These are phyloP conservation scores for Cyanoderma ruficeps DNA, from an alignment of 2,113 vertebrate species.

Conservation along the genomic window DNA sequence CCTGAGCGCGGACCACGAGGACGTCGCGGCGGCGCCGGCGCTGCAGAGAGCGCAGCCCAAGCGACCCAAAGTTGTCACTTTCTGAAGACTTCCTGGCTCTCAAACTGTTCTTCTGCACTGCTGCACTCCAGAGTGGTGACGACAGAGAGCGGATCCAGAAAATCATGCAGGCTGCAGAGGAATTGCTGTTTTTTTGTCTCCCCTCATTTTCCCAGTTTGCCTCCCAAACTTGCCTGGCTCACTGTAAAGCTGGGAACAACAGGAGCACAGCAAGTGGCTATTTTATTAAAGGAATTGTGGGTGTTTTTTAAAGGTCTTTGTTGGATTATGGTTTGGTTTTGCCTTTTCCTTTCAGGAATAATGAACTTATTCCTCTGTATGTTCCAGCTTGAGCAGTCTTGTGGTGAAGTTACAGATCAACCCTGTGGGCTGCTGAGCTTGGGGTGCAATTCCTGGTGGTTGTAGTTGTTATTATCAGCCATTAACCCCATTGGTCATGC, in stretches of 20 bases:
- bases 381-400: not conserved
- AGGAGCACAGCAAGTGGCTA: not conserved
- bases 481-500: not conserved
- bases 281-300: not conserved
- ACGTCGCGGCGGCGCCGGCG: slow-evolving; percentile 73
- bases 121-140: not conserved
- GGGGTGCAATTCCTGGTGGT: rapidly evolving
- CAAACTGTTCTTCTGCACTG: not conserved
- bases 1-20: slow-evolving; percentile 93
- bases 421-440: not conserved
- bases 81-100: slow-evolving; percentile 66
- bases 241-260: not conserved
- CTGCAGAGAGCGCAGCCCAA: slow-evolving; percentile 70
- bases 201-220: not conserved
- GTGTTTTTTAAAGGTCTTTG: not conserved
- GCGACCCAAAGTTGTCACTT: slow-evolving; percentile 83
- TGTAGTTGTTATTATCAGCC: not conserved
- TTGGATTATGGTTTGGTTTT: not conserved
- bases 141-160: not conserved
- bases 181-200: not conserved
- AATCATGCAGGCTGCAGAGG: not conserved
- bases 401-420: not conserved
- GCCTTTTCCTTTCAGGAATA: not conserved
- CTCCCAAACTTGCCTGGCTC: not conserved
- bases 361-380: rapidly evolving